Evolutionary conservation across 2,888 invertebrate genomes (phyloP).

Genomic region (Diaperis boleti): DNA sequence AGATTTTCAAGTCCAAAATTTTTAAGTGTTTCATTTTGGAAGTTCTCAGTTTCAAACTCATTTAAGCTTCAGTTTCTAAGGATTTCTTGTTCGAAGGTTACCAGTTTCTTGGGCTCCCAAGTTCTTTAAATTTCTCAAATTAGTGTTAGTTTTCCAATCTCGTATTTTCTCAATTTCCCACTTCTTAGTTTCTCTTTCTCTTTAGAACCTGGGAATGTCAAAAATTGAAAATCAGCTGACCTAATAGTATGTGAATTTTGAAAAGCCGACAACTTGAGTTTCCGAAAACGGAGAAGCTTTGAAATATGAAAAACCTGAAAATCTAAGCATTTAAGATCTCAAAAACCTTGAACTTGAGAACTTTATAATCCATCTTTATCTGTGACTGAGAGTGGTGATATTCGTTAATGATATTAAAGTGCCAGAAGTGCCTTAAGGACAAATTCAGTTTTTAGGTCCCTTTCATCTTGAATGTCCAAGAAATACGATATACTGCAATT

Average conservation of each 20-base stretch:
- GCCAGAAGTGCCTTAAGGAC: too few species aligned
- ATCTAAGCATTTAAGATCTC: neutral
- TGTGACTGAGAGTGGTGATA: too few species aligned
- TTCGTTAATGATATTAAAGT: too few species aligned
- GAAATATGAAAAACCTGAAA: neutral
- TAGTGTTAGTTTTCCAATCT: neutral
- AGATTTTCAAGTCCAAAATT: neutral
- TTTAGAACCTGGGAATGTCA: too few species aligned
- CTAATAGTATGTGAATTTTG: neutral
- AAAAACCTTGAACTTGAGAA: too few species aligned
- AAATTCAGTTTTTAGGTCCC: too few species aligned
- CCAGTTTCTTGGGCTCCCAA: too few species aligned
- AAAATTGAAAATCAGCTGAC: neutral
- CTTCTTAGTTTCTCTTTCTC: neutral
- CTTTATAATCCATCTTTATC: too few species aligned
- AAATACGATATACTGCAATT: too few species aligned
- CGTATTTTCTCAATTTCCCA: too few species aligned
- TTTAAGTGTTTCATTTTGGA: neutral
- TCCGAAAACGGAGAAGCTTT: neutral
- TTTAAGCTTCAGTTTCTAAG: neutral
- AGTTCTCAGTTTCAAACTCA: neutral
- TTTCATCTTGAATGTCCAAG: too few species aligned
- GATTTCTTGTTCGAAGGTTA: too few species aligned
- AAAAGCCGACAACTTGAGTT: neutral
- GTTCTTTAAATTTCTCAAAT: neutral